Evolutionary conservation across 92 coral and sea anemone species (phyloP).

Genomic region (Pocillopora grandis): DNA sequence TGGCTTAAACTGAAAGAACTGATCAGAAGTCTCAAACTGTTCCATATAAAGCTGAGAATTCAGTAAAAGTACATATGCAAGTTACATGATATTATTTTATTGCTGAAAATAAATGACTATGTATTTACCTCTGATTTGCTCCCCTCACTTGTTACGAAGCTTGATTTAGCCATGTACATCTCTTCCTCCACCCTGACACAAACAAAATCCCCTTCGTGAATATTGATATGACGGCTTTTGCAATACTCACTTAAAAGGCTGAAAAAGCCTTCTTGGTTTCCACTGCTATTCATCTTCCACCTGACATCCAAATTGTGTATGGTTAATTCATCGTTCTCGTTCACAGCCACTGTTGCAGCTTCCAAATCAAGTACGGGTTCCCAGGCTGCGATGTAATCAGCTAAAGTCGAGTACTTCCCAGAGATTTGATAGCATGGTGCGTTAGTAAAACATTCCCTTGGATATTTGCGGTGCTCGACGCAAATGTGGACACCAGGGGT

Average conservation of each 20-base stretch:
- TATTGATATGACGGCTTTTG: slow-evolving; percentile 38
- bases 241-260: slow-evolving; percentile 37
- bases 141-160: neutral
- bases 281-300: slow-evolving; percentile 8
- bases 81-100: too few relatives aligned
- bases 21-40: too few relatives aligned
- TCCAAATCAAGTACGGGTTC: slow-evolving; percentile 88
- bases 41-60: too few relatives aligned
- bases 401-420: slow-evolving; percentile 32
- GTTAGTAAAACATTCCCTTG: slow-evolving; percentile 74
- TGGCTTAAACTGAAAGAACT: too few relatives aligned
- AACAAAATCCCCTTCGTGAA: slow-evolving; percentile 63
- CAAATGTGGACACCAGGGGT: slow-evolving; percentile 67
- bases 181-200: slow-evolving; percentile 52
- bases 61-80: too few relatives aligned
- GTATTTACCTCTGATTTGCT: neutral
- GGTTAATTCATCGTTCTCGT: slow-evolving; percentile 68
- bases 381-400: slow-evolving; percentile 68
- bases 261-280: slow-evolving; percentile 25
- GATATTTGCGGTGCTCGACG: slow-evolving; percentile 80
- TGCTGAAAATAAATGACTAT: too few relatives aligned
- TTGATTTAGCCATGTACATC: neutral
- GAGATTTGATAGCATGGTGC: slow-evolving; percentile 58
- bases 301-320: slow-evolving; percentile 23
- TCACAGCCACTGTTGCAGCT: slow-evolving; percentile 72